A percentile compares a stretch with the other conserved stretches of the same genome.
Evolutionary conservation across 2,113 vertebrate species (phyloP).

Genomic region (Pomatostomus ruficeps): DNA sequence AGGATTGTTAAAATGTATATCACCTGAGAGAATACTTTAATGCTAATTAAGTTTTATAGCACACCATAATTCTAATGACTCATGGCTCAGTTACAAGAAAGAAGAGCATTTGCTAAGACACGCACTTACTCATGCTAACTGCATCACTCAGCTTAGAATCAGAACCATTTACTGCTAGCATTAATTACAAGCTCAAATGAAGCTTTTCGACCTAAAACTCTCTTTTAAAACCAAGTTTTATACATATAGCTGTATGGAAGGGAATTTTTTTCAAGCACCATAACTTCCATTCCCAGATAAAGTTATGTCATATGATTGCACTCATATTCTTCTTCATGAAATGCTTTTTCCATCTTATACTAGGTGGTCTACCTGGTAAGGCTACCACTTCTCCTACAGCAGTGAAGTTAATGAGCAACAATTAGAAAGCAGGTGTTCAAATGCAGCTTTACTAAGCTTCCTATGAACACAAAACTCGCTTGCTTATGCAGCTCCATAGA

Average conservation of each 20-base stretch:
- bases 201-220: background rate
- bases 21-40: conserved; percentile 48
- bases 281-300: background rate
- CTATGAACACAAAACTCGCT: background rate
- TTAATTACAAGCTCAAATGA: background rate
- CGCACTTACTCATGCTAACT: background rate
- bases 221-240: background rate
- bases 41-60: conserved; percentile 38
- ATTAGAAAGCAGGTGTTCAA: background rate
- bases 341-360: background rate
- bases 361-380: background rate
- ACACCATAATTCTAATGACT: conserved; percentile 29
- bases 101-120: background rate
- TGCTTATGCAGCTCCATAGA: background rate
- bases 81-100: conserved; percentile 5
- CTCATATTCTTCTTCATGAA: background rate
- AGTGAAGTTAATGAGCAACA: background rate
- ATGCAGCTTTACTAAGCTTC: background rate
- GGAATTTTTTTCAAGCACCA: background rate
- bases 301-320: background rate
- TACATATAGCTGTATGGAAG: background rate
- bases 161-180: background rate
- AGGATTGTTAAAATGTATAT: conserved; percentile 9
- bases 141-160: background rate
- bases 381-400: background rate